These are phyloP conservation scores for Octonoba sinensis DNA, from an alignment of 2,888 invertebrate genomes.

Conservation along the genomic window DNA sequence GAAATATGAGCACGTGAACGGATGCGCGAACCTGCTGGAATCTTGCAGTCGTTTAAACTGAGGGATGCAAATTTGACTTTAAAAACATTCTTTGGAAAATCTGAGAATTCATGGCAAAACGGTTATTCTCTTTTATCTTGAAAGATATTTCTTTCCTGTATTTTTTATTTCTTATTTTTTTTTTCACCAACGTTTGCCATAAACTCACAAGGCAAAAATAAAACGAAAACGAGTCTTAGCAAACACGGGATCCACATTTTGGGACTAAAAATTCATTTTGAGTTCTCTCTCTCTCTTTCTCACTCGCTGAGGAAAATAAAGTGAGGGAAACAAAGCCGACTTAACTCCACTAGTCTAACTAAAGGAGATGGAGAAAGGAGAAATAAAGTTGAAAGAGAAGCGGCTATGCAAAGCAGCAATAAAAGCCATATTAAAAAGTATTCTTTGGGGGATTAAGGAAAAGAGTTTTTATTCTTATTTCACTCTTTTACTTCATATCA, in stretches of 20 bases:
- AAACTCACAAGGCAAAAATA: too few species aligned
- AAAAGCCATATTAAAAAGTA: constrained; percentile 63
- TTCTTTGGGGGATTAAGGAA: constrained; percentile 49
- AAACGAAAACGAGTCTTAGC: neutral
- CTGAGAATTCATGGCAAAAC: too few species aligned
- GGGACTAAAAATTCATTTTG: constrained; percentile 32
- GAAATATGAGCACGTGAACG: too few species aligned
- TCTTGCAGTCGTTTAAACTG: too few species aligned
- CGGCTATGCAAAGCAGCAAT: constrained; percentile 49
- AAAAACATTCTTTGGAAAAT: too few species aligned
- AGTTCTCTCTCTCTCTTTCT: constrained; percentile 7
- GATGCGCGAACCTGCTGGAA: too few species aligned
- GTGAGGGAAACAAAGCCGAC: neutral
- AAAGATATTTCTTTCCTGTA: too few species aligned
- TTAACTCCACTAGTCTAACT: neutral
- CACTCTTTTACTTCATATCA: constrained; percentile 42
- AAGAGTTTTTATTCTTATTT: constrained; percentile 23
- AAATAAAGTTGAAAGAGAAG: constrained; percentile 2
- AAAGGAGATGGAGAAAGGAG: neutral
- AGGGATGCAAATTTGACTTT: too few species aligned
- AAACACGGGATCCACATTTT: constrained; percentile 6
- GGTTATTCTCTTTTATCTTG: too few species aligned
- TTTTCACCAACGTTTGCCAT: too few species aligned
- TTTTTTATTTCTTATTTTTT: too few species aligned
- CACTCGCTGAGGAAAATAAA: constrained; percentile 2